Evolutionary conservation across 2,113 vertebrate genomes (phyloP).

Genomic region (Gobio gobio): DNA sequence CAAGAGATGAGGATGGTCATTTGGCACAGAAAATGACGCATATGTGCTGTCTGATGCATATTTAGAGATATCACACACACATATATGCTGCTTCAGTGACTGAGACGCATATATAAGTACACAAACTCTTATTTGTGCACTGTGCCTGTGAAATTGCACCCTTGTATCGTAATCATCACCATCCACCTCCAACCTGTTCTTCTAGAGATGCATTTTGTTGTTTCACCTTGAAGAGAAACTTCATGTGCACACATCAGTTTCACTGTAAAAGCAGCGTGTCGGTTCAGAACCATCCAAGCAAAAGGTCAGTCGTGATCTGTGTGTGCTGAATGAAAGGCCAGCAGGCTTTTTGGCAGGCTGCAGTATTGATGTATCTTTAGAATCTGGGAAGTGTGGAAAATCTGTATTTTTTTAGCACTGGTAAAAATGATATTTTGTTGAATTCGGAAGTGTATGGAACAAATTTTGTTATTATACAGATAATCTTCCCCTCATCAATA

Average conservation of each 20-base stretch:
- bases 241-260: conserved; percentile 17
- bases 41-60: conserved; percentile 48
- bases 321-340: conserved; percentile 33
- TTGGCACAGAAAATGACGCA: conserved; percentile 23
- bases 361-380: conserved; percentile 12
- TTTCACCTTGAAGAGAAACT: conserved; percentile 21
- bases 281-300: conserved; percentile 22
- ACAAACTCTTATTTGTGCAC: background rate
- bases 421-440: background rate
- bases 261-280: background rate
- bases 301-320: conserved; percentile 45
- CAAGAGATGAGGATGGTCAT: background rate
- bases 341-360: conserved; percentile 25
- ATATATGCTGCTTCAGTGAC: background rate
- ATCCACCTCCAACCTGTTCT: conserved; percentile 19
- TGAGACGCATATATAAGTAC: conserved; percentile 24
- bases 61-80: conserved; percentile 41
- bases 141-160: conserved; percentile 11
- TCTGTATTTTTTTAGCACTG: background rate
- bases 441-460: background rate
- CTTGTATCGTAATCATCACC: background rate
- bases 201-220: background rate
- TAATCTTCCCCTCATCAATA: background rate
- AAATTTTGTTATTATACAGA: background rate
- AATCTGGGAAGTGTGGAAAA: background rate